Conservation (phyloP, 2,797 vertebrate genomes). For the Sebastes iracundus region DNA sequence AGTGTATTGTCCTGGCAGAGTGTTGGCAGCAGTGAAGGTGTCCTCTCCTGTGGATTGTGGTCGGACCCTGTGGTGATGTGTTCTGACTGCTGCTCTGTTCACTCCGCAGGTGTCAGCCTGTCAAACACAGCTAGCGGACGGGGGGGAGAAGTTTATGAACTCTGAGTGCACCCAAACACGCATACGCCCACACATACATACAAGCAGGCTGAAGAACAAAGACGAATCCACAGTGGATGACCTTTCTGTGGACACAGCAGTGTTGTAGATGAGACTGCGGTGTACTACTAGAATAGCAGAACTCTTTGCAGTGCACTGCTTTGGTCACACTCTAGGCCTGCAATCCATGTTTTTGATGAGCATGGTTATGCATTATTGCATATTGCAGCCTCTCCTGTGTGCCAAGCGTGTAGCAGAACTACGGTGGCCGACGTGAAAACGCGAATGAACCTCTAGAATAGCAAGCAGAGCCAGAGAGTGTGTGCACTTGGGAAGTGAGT, state of each 20-base stretch:
- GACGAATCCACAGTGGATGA: neutral
- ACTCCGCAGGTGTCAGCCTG: neutral
- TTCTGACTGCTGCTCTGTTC: constrained; percentile 17
- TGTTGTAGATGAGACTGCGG: neutral
- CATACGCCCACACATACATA: neutral
- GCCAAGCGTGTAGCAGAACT: too few relatives aligned
- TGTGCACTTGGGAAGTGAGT: too few relatives aligned
- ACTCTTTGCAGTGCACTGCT: neutral
- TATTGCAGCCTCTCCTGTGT: too few relatives aligned
- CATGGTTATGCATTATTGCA: too few relatives aligned
- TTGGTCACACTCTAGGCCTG: neutral
- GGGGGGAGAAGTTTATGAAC: neutral
- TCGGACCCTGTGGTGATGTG: constrained; percentile 11
- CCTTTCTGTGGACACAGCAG: neutral
- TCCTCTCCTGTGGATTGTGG: constrained; percentile 11
- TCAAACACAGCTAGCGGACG: constrained; percentile 18
- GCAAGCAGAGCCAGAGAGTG: too few relatives aligned
- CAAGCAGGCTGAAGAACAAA: neutral
- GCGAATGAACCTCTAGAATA: too few relatives aligned
- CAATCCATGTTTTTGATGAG: neutral
- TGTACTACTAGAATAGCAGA: neutral
- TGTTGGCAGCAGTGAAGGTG: neutral
- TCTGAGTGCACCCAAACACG: neutral
- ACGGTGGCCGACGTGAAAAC: too few relatives aligned
- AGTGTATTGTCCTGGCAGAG: neutral